Conservation (phyloP, 1,140 invertebrate genomes). For the Macrobrachium rosenbergii region DNA sequence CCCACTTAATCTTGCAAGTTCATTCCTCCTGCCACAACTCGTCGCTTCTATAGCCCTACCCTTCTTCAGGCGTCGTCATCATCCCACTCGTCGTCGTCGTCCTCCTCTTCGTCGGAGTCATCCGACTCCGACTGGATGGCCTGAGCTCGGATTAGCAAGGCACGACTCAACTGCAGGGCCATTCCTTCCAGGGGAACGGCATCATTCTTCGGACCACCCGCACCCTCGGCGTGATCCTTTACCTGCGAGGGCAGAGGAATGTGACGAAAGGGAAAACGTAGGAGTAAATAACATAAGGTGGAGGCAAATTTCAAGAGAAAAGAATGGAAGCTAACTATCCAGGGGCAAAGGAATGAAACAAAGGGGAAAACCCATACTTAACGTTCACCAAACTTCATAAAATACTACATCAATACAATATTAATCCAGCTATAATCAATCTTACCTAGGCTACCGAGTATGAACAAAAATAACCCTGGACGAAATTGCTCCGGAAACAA, state of each 20-base stretch:
- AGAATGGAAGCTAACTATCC: too few relatives aligned
- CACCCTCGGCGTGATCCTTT: conserved; percentile 25
- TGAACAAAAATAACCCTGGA: background rate
- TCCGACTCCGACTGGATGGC: conserved; percentile 47
- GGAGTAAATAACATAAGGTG: background rate
- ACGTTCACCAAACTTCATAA: too few relatives aligned
- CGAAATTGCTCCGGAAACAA: background rate
- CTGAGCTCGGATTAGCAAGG: conserved; percentile 30
- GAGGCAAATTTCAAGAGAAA: background rate
- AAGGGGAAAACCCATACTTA: too few relatives aligned
- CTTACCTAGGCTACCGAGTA: too few relatives aligned
- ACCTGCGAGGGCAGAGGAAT: conserved; percentile 8
- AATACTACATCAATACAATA: too few relatives aligned
- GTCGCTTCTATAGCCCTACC: background rate
- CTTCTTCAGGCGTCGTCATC: conserved; percentile 49
- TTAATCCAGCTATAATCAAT: too few relatives aligned
- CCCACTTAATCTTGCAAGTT: too few relatives aligned
- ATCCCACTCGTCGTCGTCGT: conserved; percentile 37
- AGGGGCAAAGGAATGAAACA: too few relatives aligned
- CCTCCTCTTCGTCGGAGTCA: conserved; percentile 9
- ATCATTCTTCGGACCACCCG: background rate
- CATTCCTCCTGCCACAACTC: too few relatives aligned
- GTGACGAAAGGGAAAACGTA: background rate
- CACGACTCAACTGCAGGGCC: conserved; percentile 48
- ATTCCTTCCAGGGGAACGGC: conserved; percentile 44